Conservation (phyloP, 1,140 invertebrate species). For the Orchestia grillus region DNA sequence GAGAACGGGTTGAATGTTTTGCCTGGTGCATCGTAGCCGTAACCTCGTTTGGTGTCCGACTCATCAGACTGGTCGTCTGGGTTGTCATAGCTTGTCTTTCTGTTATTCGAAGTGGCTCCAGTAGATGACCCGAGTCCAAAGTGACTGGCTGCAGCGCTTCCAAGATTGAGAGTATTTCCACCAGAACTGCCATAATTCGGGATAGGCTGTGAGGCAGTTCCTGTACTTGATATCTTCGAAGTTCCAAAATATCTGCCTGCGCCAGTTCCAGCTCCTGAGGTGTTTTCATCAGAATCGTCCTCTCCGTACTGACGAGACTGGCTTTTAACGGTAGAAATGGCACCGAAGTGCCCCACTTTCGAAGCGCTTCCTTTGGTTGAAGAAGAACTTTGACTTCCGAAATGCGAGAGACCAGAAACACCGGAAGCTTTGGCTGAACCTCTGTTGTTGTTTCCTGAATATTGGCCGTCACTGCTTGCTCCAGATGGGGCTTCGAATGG, state of each 20-base stretch:
- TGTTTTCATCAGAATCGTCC: neutral
- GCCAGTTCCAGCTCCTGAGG: constrained; percentile 27
- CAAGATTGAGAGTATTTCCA: neutral
- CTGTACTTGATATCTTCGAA: neutral
- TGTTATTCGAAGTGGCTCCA: neutral
- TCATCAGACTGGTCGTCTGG: neutral
- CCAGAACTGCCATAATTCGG: constrained; percentile 44
- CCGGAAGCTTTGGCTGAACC: constrained; percentile 56
- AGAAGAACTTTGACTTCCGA: constrained; percentile 43
- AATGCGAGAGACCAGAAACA: constrained; percentile 58
- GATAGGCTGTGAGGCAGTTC: constrained; percentile 33
- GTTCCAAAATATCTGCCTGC: constrained; percentile 51
- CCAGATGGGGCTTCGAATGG: constrained; percentile 7
- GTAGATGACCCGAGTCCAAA: constrained; percentile 11
- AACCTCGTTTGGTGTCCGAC: neutral
- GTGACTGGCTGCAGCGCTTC: constrained; percentile 57
- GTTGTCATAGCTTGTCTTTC: neutral
- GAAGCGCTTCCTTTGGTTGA: neutral
- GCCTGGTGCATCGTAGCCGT: neutral
- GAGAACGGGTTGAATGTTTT: constrained; percentile 14
- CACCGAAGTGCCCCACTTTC: neutral
- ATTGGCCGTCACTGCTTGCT: neutral
- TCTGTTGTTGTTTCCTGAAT: neutral
- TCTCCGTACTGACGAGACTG: neutral
- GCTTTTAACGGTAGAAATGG: constrained; percentile 4